phyloP scores from a whole-genome alignment of 2,797 vertebrate species.

The Epinephelus coioides region DNA sequence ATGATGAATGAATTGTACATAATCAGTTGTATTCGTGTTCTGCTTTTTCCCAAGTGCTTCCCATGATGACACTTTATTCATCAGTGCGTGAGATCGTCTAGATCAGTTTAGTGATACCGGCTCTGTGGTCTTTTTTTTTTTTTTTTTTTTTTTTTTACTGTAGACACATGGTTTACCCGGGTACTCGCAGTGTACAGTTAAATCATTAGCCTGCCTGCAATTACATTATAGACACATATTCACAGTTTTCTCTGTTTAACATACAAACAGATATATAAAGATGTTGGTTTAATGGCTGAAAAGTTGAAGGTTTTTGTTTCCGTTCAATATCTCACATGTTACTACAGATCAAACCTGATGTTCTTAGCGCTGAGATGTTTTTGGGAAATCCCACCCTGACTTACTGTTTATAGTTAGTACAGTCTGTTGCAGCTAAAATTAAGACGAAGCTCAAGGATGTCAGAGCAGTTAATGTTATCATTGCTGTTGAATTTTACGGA shows the following conservation, averaged over 20 bases:
- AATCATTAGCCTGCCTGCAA: slow-evolving; percentile 31
- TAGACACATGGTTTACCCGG: slow-evolving; percentile 48
- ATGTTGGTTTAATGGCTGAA: slow-evolving; percentile 45
- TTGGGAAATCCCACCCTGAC: slow-evolving; percentile 34
- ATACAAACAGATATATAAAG: slow-evolving; percentile 27
- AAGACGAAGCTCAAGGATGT: slow-evolving; percentile 54
- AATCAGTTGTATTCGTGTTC: slow-evolving; percentile 45
- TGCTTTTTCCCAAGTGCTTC: slow-evolving; percentile 63
- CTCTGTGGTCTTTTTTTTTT: slow-evolving; percentile 17
- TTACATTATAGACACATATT: slow-evolving; percentile 12
- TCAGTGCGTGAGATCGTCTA: slow-evolving; percentile 30
- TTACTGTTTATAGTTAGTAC: slow-evolving; percentile 32
- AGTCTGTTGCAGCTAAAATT: slow-evolving; percentile 66
- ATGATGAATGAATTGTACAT: slow-evolving; percentile 65
- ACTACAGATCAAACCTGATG: slow-evolving; percentile 38
- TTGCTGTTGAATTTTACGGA: slow-evolving; percentile 59
- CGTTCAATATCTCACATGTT: slow-evolving; percentile 4
- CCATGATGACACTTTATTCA: slow-evolving; percentile 52
- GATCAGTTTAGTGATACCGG: slow-evolving; percentile 23
- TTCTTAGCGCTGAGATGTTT: slow-evolving; percentile 30
- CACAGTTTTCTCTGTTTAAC: background rate
- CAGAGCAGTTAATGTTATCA: slow-evolving; percentile 50
- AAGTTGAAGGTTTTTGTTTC: background rate
- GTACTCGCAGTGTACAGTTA: slow-evolving; percentile 46
- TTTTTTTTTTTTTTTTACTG: slow-evolving; percentile 10